Base-by-base conservation (phyloP, 2,113 vertebrate species). In the Guaruba guarouba region DNA sequence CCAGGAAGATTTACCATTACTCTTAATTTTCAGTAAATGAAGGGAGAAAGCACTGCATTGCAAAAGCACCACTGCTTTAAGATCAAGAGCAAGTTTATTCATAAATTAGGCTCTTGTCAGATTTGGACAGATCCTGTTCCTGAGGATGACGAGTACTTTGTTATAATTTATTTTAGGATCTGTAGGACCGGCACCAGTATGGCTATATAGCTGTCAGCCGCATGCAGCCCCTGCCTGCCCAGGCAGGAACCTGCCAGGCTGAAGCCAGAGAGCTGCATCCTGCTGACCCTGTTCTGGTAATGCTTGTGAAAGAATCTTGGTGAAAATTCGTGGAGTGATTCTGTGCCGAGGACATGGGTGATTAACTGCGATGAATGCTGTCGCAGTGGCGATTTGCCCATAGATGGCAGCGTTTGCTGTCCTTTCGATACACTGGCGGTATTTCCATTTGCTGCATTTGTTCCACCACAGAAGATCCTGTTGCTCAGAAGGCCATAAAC, bases 381-480 rank as follows among this genome's bases (percentile, higher is more conserved):
- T 59, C 4, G 0, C 64, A 6, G 57, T 28, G 1, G 19, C 4
- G 1, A 13, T 49, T 76, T 68, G 66, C 88, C 96, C 52, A 9
- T 54, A 92, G 95, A 44, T 96, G 93, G 94, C 93, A 66, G 52
- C 8, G 31, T 69, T 37, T 46, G 73, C 73, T 75, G 33, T 37
- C 31, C 73, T 61, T 82, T 29, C 10, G 41, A 82, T 22, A 7
- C 10, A 13, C 5, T 3, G 12, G 4, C 1, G 1, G 9, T 17
- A 10, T 41, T 33, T 29, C 25, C 41, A 7, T 24, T 29, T n/a
- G 14, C 25, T 17, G 3, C 8, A 4, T 22, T 46, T 13, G 14
- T 22, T 69, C 22, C 2, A 0, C 10, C 49, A 6, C 31, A 15
- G 28, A 49, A 64, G 19, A 37, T 48, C 41, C 43, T 11, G 12